Base-by-base conservation (phyloP, 2,888 invertebrate species). In the Spialia ferax region DNA sequence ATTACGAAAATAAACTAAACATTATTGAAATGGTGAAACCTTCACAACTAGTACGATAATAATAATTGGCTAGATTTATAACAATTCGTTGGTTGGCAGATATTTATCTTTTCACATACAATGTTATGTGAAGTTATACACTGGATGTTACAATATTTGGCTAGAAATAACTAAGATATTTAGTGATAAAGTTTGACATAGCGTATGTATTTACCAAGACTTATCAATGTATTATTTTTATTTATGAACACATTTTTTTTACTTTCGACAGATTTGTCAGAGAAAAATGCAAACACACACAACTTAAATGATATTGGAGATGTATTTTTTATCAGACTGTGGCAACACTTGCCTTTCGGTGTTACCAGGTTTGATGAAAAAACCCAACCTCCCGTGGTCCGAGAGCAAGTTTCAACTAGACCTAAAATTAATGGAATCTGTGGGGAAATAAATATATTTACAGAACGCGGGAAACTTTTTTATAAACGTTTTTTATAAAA, bases 181-280 rank as follows among this genome's bases (percentile, higher is more conserved):
- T 29, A 29, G 1, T 29, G 29, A 29, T 29, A 29, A 29, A 8
- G 8, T 29, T 5, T n/a, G 22, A 50, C 2, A 50, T 23, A 5
- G 13, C 22, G 22, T 50, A 42, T 0, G 0, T 38, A 18, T 15
- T n/a, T 45, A 42, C 20, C 22, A 50, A 22, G 22, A 50, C 50
- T 50, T 45, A 45, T 45, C 15, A 8, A 45, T 2, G 45, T 45
- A 50, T 13, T 22, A n/a, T n/a, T n/a, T n/a, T n/a, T n/a, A n/a
- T n/a, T n/a, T n/a, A 50, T 50, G 50, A 50, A 50, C 50, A 50
- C 50, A 50, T 50, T 22, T 20, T 50, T 20, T 22, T 18, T 1
- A 50, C 4, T 22, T 50, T 50, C 4, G 50, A 22, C 20, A 13
- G 11, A 13, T 20, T 20, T 22, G 22, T 20, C 10, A 48, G 22